These are phyloP conservation scores for Eupithecia dodoneata DNA, from an alignment of 2,888 invertebrate species.

Conservation along the genomic window DNA sequence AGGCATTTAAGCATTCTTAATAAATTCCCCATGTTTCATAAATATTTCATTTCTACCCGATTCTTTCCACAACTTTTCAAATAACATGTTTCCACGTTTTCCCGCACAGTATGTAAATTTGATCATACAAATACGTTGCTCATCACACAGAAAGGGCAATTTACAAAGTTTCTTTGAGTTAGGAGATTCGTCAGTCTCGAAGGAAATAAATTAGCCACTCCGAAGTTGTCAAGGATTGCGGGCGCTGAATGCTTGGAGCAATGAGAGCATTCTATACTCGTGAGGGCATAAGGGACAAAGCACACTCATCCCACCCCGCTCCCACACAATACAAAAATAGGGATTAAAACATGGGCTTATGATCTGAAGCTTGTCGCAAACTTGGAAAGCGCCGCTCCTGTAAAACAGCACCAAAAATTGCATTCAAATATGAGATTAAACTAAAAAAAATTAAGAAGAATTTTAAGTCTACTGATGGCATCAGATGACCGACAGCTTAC, in stretches of 20 bases:
- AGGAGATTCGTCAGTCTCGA: constrained; percentile 39
- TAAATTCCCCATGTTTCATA: not conserved
- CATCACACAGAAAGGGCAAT: constrained; percentile 34
- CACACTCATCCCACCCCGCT: not conserved
- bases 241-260: constrained; percentile 29
- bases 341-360: not conserved
- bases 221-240: constrained; percentile 37
- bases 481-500: too few species aligned
- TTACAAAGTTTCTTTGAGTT: constrained; percentile 36
- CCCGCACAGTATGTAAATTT: constrained; percentile 5
- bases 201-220: constrained; percentile 43
- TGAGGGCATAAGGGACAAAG: constrained; percentile 10
- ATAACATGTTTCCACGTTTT: not conserved
- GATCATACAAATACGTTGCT: constrained; percentile 12
- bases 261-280: constrained; percentile 22
- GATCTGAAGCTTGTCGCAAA: too few species aligned
- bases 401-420: too few species aligned
- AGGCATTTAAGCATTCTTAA: not conserved
- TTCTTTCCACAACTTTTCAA: constrained; percentile 4
- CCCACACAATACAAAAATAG: not conserved
- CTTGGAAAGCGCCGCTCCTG: too few species aligned
- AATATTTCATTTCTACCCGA: not conserved
- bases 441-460: too few species aligned
- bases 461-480: too few species aligned
- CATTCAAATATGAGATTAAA: too few species aligned